phyloP scores from a whole-genome alignment of 2,797 vertebrate genomes.

The Chaenodraco wilsoni region DNA sequence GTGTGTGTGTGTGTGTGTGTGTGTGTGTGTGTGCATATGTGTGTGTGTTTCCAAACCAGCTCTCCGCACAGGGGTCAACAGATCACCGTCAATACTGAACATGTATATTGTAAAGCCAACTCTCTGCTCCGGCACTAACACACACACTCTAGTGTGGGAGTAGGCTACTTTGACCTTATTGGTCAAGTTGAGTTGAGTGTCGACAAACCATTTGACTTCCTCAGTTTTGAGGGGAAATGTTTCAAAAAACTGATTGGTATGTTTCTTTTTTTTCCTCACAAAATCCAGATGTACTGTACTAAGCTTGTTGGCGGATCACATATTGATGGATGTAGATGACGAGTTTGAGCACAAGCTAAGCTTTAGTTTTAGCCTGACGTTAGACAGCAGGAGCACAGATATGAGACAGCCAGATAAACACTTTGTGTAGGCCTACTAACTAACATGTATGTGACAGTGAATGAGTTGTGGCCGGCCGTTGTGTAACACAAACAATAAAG shows the following conservation, averaged over 20 bases:
- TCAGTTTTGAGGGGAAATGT: slow-evolving; percentile 41
- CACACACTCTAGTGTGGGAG: slow-evolving; percentile 1
- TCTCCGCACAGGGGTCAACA: slow-evolving; percentile 46
- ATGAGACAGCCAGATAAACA: slow-evolving; percentile 10
- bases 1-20: slow-evolving; percentile 34
- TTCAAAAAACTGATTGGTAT: slow-evolving; percentile 18
- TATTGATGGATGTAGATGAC: slow-evolving; percentile 54
- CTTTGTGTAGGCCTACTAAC: slow-evolving; percentile 17
- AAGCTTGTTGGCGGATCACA: slow-evolving; percentile 60
- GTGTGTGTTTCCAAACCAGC: slow-evolving; percentile 63
- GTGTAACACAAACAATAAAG: slow-evolving; percentile 33
- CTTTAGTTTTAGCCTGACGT: slow-evolving; percentile 36
- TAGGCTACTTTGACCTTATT: slow-evolving; percentile 8
- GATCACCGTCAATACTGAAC: slow-evolving; percentile 28
- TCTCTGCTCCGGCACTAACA: slow-evolving; percentile 51
- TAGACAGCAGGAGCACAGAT: slow-evolving; percentile 42
- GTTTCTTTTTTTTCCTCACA: slow-evolving; percentile 69
- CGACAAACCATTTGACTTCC: slow-evolving; percentile 33
- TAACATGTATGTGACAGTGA: slow-evolving; percentile 40
- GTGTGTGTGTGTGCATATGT: slow-evolving; percentile 30
- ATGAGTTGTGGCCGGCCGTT: slow-evolving; percentile 21
- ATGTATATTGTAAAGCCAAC: slow-evolving; percentile 27
- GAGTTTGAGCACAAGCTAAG: slow-evolving; percentile 67
- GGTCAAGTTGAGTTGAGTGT: slow-evolving; percentile 14
- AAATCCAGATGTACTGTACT: slow-evolving; percentile 79